phyloP scores from a whole-genome alignment of 2,888 invertebrate species.

The Athrips mouffetella region DNA sequence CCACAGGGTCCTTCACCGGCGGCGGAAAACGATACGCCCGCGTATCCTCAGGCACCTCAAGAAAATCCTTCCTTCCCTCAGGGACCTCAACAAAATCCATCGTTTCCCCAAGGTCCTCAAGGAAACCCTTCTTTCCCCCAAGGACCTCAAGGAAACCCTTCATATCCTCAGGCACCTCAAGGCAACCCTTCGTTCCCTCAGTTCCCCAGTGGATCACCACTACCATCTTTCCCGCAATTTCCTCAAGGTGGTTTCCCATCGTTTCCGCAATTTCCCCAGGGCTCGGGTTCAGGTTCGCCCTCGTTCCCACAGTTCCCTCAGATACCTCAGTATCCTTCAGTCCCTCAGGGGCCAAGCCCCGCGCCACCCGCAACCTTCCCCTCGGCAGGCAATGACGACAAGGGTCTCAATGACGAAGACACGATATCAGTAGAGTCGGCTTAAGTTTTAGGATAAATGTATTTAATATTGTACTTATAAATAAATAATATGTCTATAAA shows the following conservation, averaged over 20 bases:
- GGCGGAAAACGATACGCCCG: background rate
- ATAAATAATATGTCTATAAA: too few relatives aligned
- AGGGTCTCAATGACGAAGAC: constrained; percentile 62
- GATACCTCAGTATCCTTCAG: constrained; percentile 33
- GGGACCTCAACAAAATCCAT: constrained; percentile 8
- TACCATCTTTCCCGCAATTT: constrained; percentile 15
- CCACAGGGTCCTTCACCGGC: constrained; percentile 20
- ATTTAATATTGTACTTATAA: too few relatives aligned
- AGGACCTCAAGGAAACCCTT: constrained; percentile 17
- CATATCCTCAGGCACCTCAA: constrained; percentile 20
- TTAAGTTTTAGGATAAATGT: constrained; percentile 26
- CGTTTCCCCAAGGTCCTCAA: too few relatives aligned
- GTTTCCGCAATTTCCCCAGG: constrained; percentile 36
- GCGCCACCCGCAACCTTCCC: constrained; percentile 49
- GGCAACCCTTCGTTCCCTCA: constrained; percentile 21
- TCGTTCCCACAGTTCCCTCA: constrained; percentile 31
- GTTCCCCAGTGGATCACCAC: constrained; percentile 8
- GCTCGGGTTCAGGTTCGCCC: constrained; percentile 24
- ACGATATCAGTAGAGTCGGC: constrained; percentile 69
- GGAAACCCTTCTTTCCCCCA: constrained; percentile 11
- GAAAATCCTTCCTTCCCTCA: constrained; percentile 29
- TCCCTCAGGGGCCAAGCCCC: constrained; percentile 37
- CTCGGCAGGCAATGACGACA: constrained; percentile 38
- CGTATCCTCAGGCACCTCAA: constrained; percentile 25
- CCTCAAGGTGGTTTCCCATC: constrained; percentile 27